Percentiles rank a stretch among this genome's conserved stretches.
These are phyloP conservation scores for Periphyllus acericola DNA, from an alignment of 2,888 invertebrate genomes.

Conservation along the genomic window DNA sequence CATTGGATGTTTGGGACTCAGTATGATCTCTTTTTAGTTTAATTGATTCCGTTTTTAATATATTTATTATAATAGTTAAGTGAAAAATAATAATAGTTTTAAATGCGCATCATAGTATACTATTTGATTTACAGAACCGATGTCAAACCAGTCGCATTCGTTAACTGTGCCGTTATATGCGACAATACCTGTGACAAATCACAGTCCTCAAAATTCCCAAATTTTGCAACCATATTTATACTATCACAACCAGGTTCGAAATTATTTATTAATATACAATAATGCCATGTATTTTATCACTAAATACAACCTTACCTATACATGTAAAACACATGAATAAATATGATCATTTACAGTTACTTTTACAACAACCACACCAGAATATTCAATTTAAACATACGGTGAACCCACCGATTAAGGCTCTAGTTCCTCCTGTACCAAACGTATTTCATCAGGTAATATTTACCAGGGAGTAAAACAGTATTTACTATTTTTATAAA, in stretches of 20 bases:
- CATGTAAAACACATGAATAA: not conserved
- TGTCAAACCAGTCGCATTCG: not conserved
- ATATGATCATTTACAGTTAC: slow-evolving; percentile 32
- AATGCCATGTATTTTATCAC: too few species aligned
- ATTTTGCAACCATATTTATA: slow-evolving; percentile 20
- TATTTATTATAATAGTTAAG: too few species aligned
- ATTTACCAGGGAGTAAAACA: too few species aligned
- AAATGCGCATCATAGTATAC: too few species aligned
- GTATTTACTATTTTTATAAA: too few species aligned
- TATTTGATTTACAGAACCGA: slow-evolving; percentile 2
- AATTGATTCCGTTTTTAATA: too few species aligned
- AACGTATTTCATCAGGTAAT: slow-evolving; percentile 17
- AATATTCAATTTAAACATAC: slow-evolving; percentile 13
- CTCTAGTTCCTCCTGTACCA: not conserved
- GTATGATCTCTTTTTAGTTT: too few species aligned
- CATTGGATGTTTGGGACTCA: too few species aligned
- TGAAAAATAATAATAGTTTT: too few species aligned
- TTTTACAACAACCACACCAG: slow-evolving; percentile 34
- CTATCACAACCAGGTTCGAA: slow-evolving; percentile 47
- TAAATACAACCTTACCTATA: too few species aligned
- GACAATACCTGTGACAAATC: slow-evolving; percentile 7
- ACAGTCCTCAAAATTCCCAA: slow-evolving; percentile 24
- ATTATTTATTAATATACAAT: not conserved
- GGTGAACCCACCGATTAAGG: not conserved
- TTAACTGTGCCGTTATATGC: not conserved